These are phyloP conservation scores for Hepsetus odoe DNA, from an alignment of 2,113 vertebrate genomes.

Conservation along the genomic window DNA sequence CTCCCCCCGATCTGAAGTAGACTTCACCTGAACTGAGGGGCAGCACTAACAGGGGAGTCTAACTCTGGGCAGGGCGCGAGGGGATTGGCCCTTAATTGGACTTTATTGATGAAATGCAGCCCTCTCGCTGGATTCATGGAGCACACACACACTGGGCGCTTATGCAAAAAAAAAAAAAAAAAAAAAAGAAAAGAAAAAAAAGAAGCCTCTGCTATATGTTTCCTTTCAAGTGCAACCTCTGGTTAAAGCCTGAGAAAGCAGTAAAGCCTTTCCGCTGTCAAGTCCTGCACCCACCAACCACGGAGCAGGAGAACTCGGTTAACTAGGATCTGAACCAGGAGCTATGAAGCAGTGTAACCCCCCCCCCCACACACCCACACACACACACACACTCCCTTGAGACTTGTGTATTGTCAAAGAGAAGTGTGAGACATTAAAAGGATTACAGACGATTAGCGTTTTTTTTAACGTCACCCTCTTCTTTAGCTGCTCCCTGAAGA, in stretches of 20 bases:
- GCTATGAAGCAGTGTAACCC: slow-evolving; percentile 37
- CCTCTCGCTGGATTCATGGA: slow-evolving; percentile 17
- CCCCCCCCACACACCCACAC: not conserved
- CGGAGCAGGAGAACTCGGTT: slow-evolving; percentile 38
- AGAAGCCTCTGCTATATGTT: too few relatives aligned
- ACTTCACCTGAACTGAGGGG: slow-evolving; percentile 73
- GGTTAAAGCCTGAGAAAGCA: too few relatives aligned
- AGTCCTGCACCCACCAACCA: not conserved
- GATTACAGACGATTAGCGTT: slow-evolving; percentile 77
- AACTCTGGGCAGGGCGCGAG: slow-evolving; percentile 48
- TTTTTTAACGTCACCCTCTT: slow-evolving; percentile 57
- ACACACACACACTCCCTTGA: slow-evolving; percentile 42
- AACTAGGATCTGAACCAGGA: slow-evolving; percentile 51
- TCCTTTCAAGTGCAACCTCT: too few relatives aligned
- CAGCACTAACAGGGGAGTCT: slow-evolving; percentile 47
- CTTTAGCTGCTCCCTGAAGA: slow-evolving; percentile 20
- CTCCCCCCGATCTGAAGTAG: slow-evolving; percentile 64
- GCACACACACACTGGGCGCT: not conserved
- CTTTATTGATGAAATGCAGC: not conserved
- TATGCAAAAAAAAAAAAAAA: not conserved
- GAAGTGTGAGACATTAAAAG: slow-evolving; percentile 79
- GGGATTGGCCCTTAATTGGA: not conserved
- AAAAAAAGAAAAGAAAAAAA: too few relatives aligned
- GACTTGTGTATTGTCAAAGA: slow-evolving; percentile 73
- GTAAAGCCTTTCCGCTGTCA: too few relatives aligned